Conservation (phyloP, 2,888 invertebrate genomes). For the Campoletis raptor region DNA sequence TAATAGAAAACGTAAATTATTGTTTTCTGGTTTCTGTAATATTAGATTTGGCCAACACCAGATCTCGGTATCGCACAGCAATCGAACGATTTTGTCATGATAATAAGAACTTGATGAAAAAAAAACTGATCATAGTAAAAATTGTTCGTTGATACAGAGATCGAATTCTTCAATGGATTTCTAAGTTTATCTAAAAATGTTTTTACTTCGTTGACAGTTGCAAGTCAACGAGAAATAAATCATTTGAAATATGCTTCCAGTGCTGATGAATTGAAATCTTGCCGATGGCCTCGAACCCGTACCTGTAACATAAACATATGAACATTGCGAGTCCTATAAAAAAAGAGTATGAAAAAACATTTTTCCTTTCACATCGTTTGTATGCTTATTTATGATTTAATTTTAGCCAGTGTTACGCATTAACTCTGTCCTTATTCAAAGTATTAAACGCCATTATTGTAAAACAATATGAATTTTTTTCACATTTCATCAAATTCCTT, state of each 20-base stretch:
- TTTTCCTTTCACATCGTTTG: background rate
- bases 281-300: background rate
- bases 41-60: background rate
- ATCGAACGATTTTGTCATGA: background rate
- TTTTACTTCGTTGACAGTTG: background rate
- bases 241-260: slow-evolving; percentile 2
- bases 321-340: background rate
- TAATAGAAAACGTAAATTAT: background rate
- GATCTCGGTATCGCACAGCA: background rate
- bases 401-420: background rate
- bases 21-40: background rate
- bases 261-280: background rate
- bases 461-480: background rate
- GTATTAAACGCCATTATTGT: too few relatives aligned
- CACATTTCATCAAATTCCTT: background rate
- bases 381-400: background rate
- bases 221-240: background rate
- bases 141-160: background rate
- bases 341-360: background rate
- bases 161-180: background rate
- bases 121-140: background rate
- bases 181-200: background rate
- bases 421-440: background rate
- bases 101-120: background rate
- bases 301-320: background rate